phyloP scores from a whole-genome alignment of 2,888 invertebrate genomes.

The Catocala nupta region DNA sequence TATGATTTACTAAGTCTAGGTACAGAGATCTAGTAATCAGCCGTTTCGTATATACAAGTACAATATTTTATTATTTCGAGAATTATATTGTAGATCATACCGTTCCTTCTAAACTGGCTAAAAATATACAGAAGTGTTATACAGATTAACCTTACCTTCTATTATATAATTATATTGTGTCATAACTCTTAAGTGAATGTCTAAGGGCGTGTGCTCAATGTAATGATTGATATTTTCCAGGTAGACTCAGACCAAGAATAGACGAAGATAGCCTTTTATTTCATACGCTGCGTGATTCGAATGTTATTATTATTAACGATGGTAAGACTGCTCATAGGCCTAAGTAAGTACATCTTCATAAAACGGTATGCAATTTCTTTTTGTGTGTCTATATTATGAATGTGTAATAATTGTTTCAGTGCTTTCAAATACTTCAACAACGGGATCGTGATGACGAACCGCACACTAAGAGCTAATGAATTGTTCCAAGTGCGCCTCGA shows the following conservation, averaged over 20 bases:
- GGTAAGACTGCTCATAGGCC: constrained; percentile 97
- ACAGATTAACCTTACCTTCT: too few relatives aligned
- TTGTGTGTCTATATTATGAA: background rate
- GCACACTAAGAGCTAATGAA: constrained; percentile 95
- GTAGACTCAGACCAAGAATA: constrained; percentile 65
- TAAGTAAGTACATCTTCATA: constrained; percentile 89
- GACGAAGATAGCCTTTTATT: constrained; percentile 93
- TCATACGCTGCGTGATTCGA: constrained; percentile 96
- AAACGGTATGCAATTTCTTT: background rate
- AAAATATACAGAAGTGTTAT: too few relatives aligned
- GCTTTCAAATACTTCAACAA: constrained; percentile 98
- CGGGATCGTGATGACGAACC: constrained; percentile 95
- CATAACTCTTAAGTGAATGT: too few relatives aligned
- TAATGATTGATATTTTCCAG: constrained; percentile 69
- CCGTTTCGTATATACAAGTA: too few relatives aligned
- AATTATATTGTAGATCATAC: too few relatives aligned
- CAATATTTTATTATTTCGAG: too few relatives aligned
- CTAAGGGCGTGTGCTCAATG: too few relatives aligned
- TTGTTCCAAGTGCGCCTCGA: constrained; percentile 97
- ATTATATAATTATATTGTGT: too few relatives aligned
- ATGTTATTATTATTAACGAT: constrained; percentile 96
- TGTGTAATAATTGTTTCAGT: constrained; percentile 73
- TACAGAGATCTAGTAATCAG: too few relatives aligned
- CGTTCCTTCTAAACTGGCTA: too few relatives aligned
- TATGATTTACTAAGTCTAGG: too few relatives aligned